phyloP scores from a whole-genome alignment of 1,140 invertebrate species.

The Maconellicoccus hirsutus region DNA sequence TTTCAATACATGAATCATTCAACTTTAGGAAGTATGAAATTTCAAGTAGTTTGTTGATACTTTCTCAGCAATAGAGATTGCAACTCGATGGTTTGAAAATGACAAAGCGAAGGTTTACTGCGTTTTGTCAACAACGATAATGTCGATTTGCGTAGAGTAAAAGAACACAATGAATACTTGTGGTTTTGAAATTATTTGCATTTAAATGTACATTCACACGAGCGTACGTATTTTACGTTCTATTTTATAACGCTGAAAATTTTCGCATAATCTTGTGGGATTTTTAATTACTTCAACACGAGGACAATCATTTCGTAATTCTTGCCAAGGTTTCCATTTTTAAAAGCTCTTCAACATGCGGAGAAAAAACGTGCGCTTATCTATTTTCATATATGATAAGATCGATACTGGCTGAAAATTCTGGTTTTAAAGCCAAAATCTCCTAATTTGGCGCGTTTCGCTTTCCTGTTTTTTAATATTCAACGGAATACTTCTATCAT shows the following conservation, averaged over 20 bases:
- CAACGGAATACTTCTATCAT: no score
- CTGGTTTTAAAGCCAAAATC: no score
- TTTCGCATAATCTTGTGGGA: not conserved
- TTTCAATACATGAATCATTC: not conserved
- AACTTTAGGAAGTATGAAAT: not conserved
- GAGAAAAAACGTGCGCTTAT: no score
- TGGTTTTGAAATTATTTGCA: slow-evolving; percentile 5
- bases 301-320: not conserved
- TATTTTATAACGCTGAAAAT: not conserved
- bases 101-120: not conserved
- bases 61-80: no score
- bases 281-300: not conserved
- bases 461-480: no score
- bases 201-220: not conserved
- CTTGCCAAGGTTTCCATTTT: no score
- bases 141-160: not conserved
- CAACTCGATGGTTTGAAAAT: no score
- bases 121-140: not conserved
- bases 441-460: no score
- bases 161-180: not conserved
- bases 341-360: no score
- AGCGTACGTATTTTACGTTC: not conserved
- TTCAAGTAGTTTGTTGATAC: slow-evolving; percentile 1
- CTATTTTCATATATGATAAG: no score
- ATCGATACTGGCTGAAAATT: no score